These are phyloP conservation scores for Amblyopsis rosae DNA, from an alignment of 2,113 vertebrate genomes.

Conservation along the genomic window DNA sequence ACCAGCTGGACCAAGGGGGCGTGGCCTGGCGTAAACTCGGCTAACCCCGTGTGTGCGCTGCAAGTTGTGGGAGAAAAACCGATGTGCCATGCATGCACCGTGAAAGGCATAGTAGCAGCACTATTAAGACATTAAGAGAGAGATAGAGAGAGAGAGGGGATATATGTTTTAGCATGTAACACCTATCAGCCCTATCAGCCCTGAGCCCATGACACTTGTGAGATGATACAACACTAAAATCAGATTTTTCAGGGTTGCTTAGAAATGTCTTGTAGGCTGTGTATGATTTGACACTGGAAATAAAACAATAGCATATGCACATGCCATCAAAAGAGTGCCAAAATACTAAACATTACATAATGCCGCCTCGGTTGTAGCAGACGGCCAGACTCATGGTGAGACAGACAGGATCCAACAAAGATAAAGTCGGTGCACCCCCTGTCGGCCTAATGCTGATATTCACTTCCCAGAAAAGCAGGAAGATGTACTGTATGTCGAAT, in stretches of 20 bases:
- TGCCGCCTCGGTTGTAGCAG: slow-evolving; percentile 47
- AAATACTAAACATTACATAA: slow-evolving; percentile 75
- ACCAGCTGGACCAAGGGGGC: slow-evolving; percentile 82
- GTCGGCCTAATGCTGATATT: slow-evolving; percentile 23
- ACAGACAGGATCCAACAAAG: slow-evolving; percentile 14
- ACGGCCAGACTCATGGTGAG: slow-evolving; percentile 45
- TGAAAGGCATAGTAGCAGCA: background rate
- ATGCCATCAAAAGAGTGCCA: slow-evolving; percentile 22
- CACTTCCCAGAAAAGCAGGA: background rate
- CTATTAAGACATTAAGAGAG: background rate
- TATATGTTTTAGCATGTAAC: too few species aligned
- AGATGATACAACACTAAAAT: background rate
- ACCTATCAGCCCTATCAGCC: too few species aligned
- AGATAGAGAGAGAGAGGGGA: too few species aligned
- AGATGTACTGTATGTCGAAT: background rate
- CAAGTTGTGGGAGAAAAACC: slow-evolving; percentile 37
- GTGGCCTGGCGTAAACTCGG: slow-evolving; percentile 77
- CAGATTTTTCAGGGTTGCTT: background rate
- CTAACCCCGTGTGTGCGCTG: slow-evolving; percentile 72
- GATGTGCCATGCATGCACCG: slow-evolving; percentile 7
- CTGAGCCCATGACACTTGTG: too few species aligned
- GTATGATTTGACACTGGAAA: background rate
- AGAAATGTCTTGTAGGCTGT: background rate
- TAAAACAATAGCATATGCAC: background rate
- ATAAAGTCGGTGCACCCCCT: slow-evolving; percentile 58